Base-by-base conservation (phyloP, 1,140 invertebrate species). In the Zaprionus capensis region DNA sequence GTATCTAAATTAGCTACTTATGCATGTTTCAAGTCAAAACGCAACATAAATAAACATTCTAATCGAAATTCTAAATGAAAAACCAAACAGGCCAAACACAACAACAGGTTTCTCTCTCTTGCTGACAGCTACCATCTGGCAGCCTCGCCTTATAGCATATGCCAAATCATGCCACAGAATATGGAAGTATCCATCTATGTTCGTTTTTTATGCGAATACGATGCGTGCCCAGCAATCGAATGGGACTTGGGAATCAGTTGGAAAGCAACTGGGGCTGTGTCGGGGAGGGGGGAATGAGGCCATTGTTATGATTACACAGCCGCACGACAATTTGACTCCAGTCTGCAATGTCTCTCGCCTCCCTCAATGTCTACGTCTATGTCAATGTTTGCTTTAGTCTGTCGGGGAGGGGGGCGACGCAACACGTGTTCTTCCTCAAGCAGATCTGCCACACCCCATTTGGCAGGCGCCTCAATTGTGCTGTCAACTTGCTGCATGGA, bases 171-270 rank as follows among this genome's bases (percentile, higher is more conserved):
- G 57, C 26, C 41, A 34, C 26, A 31, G 14, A 41, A 67, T 67
- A 34, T 56, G 17, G 15, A 22, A 61, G n/a, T 22, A 67, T 55
- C 14, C 28, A 62, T 44, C 24, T 34, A 66, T 66, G 24, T 38
- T 22, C 22, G 36, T 41, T 44, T 24, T 34, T 26, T 69, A 41
- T 64, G 31, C 67, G 24, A 58, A 64, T 75, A 20, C 72, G 72
- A 77, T 74, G 83, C 82, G 82, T 86, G 82, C 80, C 63, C 75
- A 74, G 61, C 62, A 74, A 82, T 80, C 71, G 73, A 87, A 86
- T 87, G 78, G 76, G 49, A 34, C 46, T 67, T 0, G 6, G 31
- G 22, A 51, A 66, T 58, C 53, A 58, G 46, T 61, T 62, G 62
- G 36, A 38, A 15, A 15, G 70, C 31, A 76, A 44, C 9, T 44